Evolutionary conservation across 1,140 invertebrate genomes (phyloP), one percentile per base, ranked within the genome.

Genomic region (Drosophila chauvacae): DNA sequence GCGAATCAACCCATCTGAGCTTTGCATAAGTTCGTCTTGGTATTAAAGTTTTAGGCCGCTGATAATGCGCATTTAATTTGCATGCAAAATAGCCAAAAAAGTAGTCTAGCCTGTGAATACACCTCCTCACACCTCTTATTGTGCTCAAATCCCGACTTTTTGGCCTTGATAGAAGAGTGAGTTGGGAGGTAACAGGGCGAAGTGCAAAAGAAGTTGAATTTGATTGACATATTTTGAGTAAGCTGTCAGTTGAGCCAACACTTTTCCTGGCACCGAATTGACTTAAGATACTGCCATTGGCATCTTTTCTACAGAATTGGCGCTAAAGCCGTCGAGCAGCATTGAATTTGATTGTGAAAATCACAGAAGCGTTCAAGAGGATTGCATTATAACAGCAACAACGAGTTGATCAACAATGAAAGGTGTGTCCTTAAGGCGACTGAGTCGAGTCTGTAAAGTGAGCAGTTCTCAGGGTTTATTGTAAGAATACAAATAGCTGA

Each of bases 141-240:
- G 39, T 30, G n/a, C 50, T 51, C 23, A 50, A 62, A 78, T 55
- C 50, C 50, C 20, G 62, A 63, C n/a, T 42, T 70, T 14, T 39
- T 55, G 20, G 45, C 48, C 44, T 72, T 63, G 55, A 39, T 3
- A 37, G 26, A 39, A 11, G 48, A 26, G 18, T n/a, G 16, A 13
- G 18, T 7, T 47, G 1, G 7, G 13, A 14, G 45, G 45, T 26
- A 7, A 16, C 16, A 4, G 28, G 10, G 28, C 30, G 48, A 26
- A 53, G 6, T 20, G 23, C 18, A 20, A 20, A 35, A 66, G 68
- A 26, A 68, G 62, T 44, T 59, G 63, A 65, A 58, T 72, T 87
- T 87, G 80, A 86, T 83, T 86, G 83, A 87, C 83, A 82, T 83
- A 86, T 83, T 87, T 87, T 87, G 80, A 79, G 70, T 80, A 87